A percentile compares a stretch with the other conserved stretches of the same genome.
Conservation (phyloP, 2,888 invertebrate species). For the Agriopis marginaria region DNA sequence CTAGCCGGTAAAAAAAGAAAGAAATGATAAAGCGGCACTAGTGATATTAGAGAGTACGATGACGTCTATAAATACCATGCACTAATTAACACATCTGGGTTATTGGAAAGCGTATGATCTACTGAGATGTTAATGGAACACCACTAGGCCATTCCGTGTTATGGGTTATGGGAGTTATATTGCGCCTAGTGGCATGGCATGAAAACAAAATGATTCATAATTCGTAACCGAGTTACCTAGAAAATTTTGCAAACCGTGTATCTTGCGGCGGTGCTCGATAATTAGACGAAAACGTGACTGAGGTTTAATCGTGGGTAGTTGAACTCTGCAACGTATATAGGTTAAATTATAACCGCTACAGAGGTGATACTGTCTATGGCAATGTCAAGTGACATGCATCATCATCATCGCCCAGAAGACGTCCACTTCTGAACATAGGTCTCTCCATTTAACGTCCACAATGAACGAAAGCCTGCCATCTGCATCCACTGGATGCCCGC, state of each 20-base stretch:
- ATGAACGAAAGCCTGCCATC: too few relatives aligned
- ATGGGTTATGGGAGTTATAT: neutral
- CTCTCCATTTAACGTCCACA: too few relatives aligned
- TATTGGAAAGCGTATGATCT: slow-evolving; percentile 10
- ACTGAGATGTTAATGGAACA: slow-evolving; percentile 17
- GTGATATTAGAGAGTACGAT: too few relatives aligned
- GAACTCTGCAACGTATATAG: slow-evolving; percentile 22
- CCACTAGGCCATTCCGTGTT: slow-evolving; percentile 14
- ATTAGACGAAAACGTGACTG: slow-evolving; percentile 26
- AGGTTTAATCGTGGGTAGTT: slow-evolving; percentile 15
- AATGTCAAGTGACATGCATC: neutral
- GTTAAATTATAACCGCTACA: slow-evolving; percentile 12
- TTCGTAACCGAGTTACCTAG: slow-evolving; percentile 35
- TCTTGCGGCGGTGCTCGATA: slow-evolving; percentile 10
- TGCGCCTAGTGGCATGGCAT: neutral
- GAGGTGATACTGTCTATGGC: neutral
- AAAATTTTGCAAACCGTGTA: slow-evolving; percentile 9
- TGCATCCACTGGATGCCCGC: too few relatives aligned
- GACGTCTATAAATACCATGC: slow-evolving; percentile 2
- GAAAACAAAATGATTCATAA: slow-evolving; percentile 30
- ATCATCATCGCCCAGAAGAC: too few relatives aligned
- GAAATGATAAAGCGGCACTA: too few relatives aligned
- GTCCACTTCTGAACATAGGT: too few relatives aligned
- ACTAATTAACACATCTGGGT: slow-evolving; percentile 29
- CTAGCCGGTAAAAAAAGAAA: too few relatives aligned